Conservation (phyloP, 1,140 invertebrate genomes). For the Pseudachorutes palmiensis region DNA sequence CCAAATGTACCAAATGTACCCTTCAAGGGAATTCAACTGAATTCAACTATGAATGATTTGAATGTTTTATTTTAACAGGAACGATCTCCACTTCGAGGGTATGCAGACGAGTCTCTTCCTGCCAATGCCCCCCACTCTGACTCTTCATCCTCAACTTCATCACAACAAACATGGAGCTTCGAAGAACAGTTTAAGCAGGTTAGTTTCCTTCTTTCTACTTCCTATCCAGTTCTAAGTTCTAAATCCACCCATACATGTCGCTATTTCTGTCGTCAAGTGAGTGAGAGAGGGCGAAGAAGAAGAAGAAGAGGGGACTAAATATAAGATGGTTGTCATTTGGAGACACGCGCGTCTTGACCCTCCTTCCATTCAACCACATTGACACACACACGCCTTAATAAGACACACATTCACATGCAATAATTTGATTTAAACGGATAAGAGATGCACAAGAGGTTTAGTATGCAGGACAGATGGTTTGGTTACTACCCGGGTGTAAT, state of each 20-base stretch:
- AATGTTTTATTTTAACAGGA: constrained; percentile 30
- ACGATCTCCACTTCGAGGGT: constrained; percentile 33
- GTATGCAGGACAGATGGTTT: constrained; percentile 25
- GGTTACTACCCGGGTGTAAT: no score
- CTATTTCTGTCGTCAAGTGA: constrained; percentile 11
- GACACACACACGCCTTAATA: background rate
- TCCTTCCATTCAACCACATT: background rate
- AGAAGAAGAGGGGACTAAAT: background rate
- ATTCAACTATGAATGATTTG: no score
- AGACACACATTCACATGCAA: background rate
- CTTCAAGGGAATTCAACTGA: background rate
- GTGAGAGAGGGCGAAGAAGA: constrained; percentile 12
- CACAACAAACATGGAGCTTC: constrained; percentile 38
- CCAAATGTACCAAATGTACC: background rate
- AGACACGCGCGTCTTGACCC: background rate
- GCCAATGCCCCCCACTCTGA: constrained; percentile 30
- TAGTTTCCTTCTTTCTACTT: constrained; percentile 8
- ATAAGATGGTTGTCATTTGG: background rate
- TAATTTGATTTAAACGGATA: background rate
- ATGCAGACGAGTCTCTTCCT: constrained; percentile 33
- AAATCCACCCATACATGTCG: background rate
- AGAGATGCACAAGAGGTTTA: constrained; percentile 12
- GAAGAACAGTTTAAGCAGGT: constrained; percentile 39
- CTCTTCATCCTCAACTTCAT: constrained; percentile 37
- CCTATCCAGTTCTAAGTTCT: background rate